Evolutionary conservation across 1,140 invertebrate genomes (phyloP).

Genomic region (Meteorus sp.): DNA sequence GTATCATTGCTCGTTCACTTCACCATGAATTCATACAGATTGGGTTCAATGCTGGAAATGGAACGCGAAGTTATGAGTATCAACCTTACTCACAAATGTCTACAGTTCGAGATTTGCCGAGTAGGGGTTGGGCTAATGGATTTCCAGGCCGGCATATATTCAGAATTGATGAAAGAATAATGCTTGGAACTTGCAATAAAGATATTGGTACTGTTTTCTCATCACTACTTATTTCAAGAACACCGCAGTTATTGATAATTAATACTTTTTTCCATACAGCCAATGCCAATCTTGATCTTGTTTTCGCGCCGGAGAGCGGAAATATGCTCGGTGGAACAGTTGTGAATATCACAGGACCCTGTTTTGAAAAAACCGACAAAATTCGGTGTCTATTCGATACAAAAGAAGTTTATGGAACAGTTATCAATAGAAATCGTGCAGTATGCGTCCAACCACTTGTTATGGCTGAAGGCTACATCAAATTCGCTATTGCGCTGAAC

Average conservation of each 20-base stretch:
- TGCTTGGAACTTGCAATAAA: conserved; percentile 89
- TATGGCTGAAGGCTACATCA: conserved; percentile 88
- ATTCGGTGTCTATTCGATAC: conserved; percentile 83
- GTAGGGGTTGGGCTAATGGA: conserved; percentile 83
- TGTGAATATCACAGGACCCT: conserved; percentile 94
- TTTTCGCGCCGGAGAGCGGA: conserved; percentile 90
- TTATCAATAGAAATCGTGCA: conserved; percentile 79
- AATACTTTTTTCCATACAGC: no score
- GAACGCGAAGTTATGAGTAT: conserved; percentile 87
- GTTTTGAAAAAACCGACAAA: conserved; percentile 73
- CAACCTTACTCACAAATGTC: conserved; percentile 86
- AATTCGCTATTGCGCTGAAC: conserved; percentile 84
- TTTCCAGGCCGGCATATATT: conserved; percentile 91
- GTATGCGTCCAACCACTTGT: conserved; percentile 87
- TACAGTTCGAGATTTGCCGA: conserved; percentile 78
- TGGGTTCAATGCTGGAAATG: conserved; percentile 95
- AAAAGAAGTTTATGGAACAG: conserved; percentile 72
- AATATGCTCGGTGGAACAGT: conserved; percentile 94
- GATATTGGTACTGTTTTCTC: conserved; percentile 71
- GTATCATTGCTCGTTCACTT: background rate
- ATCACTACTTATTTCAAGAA: background rate
- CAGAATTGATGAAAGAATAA: conserved; percentile 91
- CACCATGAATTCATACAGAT: conserved; percentile 62
- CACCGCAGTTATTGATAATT: conserved; percentile 28
- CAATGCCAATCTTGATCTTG: conserved; percentile 75